These are phyloP conservation scores for Drosophila colorata DNA, from an alignment of 2,888 invertebrate genomes.

Conservation along the genomic window DNA sequence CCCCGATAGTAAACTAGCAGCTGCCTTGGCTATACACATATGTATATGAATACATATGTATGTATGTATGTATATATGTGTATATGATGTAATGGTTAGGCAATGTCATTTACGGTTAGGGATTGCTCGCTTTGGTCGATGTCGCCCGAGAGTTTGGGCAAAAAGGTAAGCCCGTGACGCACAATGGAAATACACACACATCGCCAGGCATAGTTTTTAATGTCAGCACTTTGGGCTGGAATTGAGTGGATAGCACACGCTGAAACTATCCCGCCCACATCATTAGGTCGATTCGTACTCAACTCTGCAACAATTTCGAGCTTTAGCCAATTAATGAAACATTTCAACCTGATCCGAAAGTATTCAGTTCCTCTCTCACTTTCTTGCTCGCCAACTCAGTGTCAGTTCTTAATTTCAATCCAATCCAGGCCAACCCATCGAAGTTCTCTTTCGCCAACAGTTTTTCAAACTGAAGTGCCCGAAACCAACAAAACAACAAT, in stretches of 20 bases:
- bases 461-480: background rate
- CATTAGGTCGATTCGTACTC: slow-evolving; percentile 23
- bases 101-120: slow-evolving; percentile 44
- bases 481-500: slow-evolving; percentile 7
- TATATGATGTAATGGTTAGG: slow-evolving; percentile 11
- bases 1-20: background rate
- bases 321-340: slow-evolving; percentile 21
- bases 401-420: slow-evolving; percentile 15
- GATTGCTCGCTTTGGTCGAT: slow-evolving; percentile 66
- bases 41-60: background rate
- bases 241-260: background rate
- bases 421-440: background rate
- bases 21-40: slow-evolving; percentile 3
- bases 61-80: background rate
- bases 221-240: slow-evolving; percentile 5
- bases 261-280: slow-evolving; percentile 32
- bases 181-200: background rate
- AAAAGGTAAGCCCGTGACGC: background rate
- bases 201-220: slow-evolving; percentile 3
- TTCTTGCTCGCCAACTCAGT: background rate
- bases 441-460: slow-evolving; percentile 9
- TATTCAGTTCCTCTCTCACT: background rate
- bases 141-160: slow-evolving; percentile 26
- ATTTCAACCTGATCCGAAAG: slow-evolving; percentile 17
- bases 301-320: slow-evolving; percentile 15